These are phyloP conservation scores for Datnioides undecimradiatus DNA, from an alignment of 2,113 vertebrate genomes.

Conservation along the genomic window DNA sequence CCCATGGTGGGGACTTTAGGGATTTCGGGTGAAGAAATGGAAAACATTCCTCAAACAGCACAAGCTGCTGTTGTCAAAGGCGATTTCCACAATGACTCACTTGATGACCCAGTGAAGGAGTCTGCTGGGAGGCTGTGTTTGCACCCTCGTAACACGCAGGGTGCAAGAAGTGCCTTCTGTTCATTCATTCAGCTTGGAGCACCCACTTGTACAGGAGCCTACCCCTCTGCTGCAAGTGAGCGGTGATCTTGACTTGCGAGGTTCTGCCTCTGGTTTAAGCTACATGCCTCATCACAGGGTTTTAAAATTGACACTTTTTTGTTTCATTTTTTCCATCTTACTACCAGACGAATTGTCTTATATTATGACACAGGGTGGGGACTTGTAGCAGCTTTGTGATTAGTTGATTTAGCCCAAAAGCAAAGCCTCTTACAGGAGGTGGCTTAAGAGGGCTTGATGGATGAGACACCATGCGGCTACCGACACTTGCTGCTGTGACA, in stretches of 20 bases:
- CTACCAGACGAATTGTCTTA: constrained; percentile 50
- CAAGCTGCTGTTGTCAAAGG: constrained; percentile 81
- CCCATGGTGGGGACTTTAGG: constrained; percentile 74
- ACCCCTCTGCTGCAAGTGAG: neutral
- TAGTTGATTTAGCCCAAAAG: constrained; percentile 74
- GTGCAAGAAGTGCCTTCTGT: constrained; percentile 69
- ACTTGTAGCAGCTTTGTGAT: constrained; percentile 71
- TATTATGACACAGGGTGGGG: constrained; percentile 37
- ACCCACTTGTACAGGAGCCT: constrained; percentile 47
- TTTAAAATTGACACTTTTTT: constrained; percentile 19
- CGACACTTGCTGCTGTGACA: constrained; percentile 27
- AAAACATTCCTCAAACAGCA: constrained; percentile 83
- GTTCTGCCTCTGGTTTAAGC: neutral
- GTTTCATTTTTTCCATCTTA: neutral
- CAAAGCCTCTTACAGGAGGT: constrained; percentile 74
- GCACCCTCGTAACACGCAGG: constrained; percentile 43
- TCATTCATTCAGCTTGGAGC: constrained; percentile 69
- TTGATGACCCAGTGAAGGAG: constrained; percentile 72
- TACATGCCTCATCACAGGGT: constrained; percentile 1
- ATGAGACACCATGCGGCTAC: constrained; percentile 1
- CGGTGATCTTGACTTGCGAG: neutral
- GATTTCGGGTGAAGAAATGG: constrained; percentile 84
- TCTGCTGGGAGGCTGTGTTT: constrained; percentile 60
- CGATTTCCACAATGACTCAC: constrained; percentile 81
- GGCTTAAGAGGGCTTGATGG: constrained; percentile 64